These are phyloP conservation scores for Gryllus bimaculatus DNA, from an alignment of 1,140 invertebrate genomes.

Conservation along the genomic window DNA sequence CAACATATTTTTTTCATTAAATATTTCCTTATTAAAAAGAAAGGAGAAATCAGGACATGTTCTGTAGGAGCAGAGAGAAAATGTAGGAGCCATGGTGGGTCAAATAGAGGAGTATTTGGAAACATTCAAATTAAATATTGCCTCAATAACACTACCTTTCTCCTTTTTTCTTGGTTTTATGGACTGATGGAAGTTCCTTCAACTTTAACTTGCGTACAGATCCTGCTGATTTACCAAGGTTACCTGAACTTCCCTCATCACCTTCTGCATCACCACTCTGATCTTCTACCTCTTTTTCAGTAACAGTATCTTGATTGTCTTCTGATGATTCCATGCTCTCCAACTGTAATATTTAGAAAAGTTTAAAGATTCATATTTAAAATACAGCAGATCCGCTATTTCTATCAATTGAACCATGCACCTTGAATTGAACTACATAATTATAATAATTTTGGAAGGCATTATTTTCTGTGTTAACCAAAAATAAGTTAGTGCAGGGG, in stretches of 20 bases:
- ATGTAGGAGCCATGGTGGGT: background rate
- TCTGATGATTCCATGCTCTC: background rate
- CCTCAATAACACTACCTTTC: slow-evolving; percentile 11
- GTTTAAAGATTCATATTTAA: no score
- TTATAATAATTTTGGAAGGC: no score
- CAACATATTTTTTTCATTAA: background rate
- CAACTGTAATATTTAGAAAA: background rate
- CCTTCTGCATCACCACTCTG: background rate
- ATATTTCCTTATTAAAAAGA: background rate
- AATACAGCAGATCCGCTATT: no score
- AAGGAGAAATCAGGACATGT: background rate
- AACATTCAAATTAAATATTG: background rate
- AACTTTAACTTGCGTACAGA: slow-evolving; percentile 8
- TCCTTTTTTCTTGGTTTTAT: slow-evolving; percentile 14
- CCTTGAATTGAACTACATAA: no score
- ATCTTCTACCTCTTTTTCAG: slow-evolving; percentile 7
- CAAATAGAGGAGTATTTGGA: background rate
- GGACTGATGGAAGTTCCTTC: slow-evolving; percentile 18
- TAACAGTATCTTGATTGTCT: background rate
- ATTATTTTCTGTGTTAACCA: no score
- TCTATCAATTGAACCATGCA: no score
- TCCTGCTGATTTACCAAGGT: slow-evolving; percentile 9
- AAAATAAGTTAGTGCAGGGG: no score
- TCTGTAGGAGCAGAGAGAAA: background rate
- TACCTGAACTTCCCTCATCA: slow-evolving; percentile 6